A percentile compares a stretch with the other conserved stretches of the same genome.
These are phyloP conservation scores for Pseudoips prasinana DNA, from an alignment of 2,888 invertebrate species.

Conservation along the genomic window DNA sequence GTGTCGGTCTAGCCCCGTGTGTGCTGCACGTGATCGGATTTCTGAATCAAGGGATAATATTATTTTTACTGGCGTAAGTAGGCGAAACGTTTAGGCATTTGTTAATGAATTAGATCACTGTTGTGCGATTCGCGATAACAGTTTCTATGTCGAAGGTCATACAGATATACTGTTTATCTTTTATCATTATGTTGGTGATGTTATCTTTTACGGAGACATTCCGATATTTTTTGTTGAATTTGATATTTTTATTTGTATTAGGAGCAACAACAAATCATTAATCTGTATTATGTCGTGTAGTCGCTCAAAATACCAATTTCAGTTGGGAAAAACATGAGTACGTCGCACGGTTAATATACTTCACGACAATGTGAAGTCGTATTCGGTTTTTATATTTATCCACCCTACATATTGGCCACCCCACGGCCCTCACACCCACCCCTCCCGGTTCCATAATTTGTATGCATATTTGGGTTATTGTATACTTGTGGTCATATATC, in stretches of 20 bases:
- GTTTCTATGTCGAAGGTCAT: slow-evolving; percentile 54
- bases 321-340: background rate
- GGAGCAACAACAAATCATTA: too few species aligned
- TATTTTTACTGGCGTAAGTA: slow-evolving; percentile 69
- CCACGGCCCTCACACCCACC: slow-evolving; percentile 24
- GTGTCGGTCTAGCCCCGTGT: slow-evolving; percentile 56
- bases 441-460: slow-evolving; percentile 28
- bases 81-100: slow-evolving; percentile 46
- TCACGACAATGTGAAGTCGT: slow-evolving; percentile 20
- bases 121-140: slow-evolving; percentile 45
- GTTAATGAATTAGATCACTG: slow-evolving; percentile 50
- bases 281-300: too few species aligned
- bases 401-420: slow-evolving; percentile 38
- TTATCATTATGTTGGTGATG: slow-evolving; percentile 33
- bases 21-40: slow-evolving; percentile 70
- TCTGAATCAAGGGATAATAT: slow-evolving; percentile 61
- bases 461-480: slow-evolving; percentile 40
- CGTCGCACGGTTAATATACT: slow-evolving; percentile 9
- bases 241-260: too few species aligned
- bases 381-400: slow-evolving; percentile 34
- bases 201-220: slow-evolving; percentile 13
- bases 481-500: slow-evolving; percentile 23
- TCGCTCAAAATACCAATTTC: too few species aligned
- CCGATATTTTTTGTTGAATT: too few species aligned
- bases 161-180: slow-evolving; percentile 57